Conservation (phyloP, 2,113 vertebrate genomes). For the Brachirus orientalis region DNA sequence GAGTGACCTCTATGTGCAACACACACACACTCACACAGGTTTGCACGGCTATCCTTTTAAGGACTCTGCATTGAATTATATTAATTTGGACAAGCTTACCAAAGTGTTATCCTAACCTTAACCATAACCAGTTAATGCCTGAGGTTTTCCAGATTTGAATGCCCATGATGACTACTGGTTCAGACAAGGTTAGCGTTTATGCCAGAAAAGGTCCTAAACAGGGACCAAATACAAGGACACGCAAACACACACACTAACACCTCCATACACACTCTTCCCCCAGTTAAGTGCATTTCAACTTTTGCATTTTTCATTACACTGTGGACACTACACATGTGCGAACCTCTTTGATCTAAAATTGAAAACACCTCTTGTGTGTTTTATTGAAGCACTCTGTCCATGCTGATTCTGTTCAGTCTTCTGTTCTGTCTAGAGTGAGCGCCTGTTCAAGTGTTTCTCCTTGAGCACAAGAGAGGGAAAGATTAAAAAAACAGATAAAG, state of each 20-base stretch:
- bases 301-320: slow-evolving; percentile 41
- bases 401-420: neutral
- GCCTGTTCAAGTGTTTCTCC: slow-evolving; percentile 26
- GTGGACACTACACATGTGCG: slow-evolving; percentile 18
- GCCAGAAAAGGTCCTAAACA: no score
- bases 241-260: neutral
- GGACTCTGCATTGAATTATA: no score
- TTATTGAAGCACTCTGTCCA: slow-evolving; percentile 2
- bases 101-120: no score
- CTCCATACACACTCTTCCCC: neutral
- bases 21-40: slow-evolving; percentile 4
- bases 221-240: no score
- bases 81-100: no score
- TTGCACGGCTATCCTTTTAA: no score
- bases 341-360: slow-evolving; percentile 49
- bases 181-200: no score
- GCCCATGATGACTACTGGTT: no score
- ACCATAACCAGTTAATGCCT: no score
- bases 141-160: no score
- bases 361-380: slow-evolving; percentile 31
- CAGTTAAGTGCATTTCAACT: slow-evolving; percentile 33
- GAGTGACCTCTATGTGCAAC: slow-evolving; percentile 76
- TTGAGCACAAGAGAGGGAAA: slow-evolving; percentile 2
- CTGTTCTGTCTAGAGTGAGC: neutral
- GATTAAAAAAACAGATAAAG: slow-evolving; percentile 44